A percentile compares a stretch with the other conserved stretches of the same genome.
Conservation (phyloP, 2,797 vertebrate species). For the Tragopan temminckii region DNA sequence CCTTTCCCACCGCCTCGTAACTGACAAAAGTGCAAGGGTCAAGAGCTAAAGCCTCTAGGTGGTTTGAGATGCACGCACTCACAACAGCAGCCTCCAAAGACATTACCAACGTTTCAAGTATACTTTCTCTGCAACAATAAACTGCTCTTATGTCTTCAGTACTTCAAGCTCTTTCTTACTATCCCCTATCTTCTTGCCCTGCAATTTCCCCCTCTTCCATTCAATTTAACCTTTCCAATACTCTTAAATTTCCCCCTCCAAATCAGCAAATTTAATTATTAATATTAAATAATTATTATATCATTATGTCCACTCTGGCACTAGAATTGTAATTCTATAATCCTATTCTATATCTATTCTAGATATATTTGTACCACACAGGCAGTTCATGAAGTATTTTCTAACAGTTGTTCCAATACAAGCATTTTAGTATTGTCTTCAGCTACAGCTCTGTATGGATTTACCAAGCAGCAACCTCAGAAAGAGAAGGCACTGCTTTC, state of each 20-base stretch:
- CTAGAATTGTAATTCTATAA: not conserved
- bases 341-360: not conserved
- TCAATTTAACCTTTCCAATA: not conserved
- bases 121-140: not conserved
- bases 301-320: not conserved
- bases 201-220: not conserved
- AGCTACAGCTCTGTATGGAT: not conserved
- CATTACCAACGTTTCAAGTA: not conserved
- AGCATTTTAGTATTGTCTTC: not conserved
- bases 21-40: not conserved
- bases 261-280: not conserved
- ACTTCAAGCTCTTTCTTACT: not conserved
- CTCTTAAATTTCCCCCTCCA: not conserved
- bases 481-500: not conserved
- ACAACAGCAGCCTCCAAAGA: not conserved
- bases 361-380: not conserved
- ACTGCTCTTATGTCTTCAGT: not conserved
- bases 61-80: not conserved
- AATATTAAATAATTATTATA: not conserved
- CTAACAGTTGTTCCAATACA: not conserved
- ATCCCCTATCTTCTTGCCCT: not conserved
- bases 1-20: not conserved
- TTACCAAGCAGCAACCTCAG: not conserved
- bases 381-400: not conserved
- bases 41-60: not conserved